These are phyloP conservation scores for Patella caerulea DNA, from an alignment of 2,888 invertebrate species.

Conservation along the genomic window DNA sequence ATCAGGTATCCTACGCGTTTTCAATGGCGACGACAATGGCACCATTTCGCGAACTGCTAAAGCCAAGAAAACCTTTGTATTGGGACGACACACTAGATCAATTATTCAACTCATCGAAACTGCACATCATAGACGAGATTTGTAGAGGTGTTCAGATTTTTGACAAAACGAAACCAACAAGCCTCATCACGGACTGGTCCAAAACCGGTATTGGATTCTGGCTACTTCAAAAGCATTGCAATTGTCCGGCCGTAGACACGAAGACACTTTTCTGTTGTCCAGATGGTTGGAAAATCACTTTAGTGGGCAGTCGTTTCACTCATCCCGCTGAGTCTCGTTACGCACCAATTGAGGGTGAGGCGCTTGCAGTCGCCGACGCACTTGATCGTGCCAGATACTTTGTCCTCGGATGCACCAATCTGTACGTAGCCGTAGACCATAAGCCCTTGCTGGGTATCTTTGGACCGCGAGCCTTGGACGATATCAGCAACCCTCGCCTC, in stretches of 20 bases:
- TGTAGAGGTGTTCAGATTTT: too few relatives aligned
- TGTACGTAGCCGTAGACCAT: constrained; percentile 38
- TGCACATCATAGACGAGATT: too few relatives aligned
- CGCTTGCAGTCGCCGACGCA: constrained; percentile 38
- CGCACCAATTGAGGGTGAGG: background rate
- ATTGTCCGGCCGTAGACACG: background rate
- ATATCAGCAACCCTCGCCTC: constrained; percentile 39
- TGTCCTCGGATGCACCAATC: constrained; percentile 30
- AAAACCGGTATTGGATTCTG: constrained; percentile 41
- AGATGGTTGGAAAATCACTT: constrained; percentile 13
- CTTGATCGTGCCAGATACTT: constrained; percentile 31
- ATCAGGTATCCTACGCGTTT: too few relatives aligned
- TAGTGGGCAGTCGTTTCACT: too few relatives aligned
- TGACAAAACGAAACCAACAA: too few relatives aligned
- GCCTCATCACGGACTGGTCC: too few relatives aligned
- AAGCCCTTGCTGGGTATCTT: constrained; percentile 36
- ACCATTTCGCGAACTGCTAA: too few relatives aligned
- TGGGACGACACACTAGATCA: too few relatives aligned
- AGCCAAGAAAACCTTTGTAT: too few relatives aligned
- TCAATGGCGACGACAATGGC: too few relatives aligned
- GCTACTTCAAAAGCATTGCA: background rate
- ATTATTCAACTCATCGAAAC: too few relatives aligned
- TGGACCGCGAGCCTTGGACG: constrained; percentile 30
- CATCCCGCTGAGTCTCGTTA: constrained; percentile 35
- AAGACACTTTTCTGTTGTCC: constrained; percentile 11